Percentiles rank a stretch among this genome's conserved stretches.
Evolutionary conservation across 2,888 invertebrate genomes (phyloP).

Genomic region (Dastarcus helophoroides): DNA sequence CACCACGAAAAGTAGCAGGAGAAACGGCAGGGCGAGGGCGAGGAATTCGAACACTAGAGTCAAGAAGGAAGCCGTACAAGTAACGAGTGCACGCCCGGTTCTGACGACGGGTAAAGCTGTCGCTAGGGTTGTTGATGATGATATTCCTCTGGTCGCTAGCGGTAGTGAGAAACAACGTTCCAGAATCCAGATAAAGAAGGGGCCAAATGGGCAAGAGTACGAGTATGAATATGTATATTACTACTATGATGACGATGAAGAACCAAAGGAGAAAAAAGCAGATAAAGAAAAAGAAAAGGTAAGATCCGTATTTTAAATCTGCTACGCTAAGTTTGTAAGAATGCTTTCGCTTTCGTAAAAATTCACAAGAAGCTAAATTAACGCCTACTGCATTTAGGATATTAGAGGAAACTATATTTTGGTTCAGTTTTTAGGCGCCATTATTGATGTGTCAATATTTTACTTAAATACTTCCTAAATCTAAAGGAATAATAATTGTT

Average conservation of each 20-base stretch:
- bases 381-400: too few relatives aligned
- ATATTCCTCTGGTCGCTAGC: constrained; percentile 42
- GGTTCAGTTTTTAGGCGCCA: too few relatives aligned
- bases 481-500: too few relatives aligned
- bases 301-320: too few relatives aligned
- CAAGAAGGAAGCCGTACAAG: constrained; percentile 27
- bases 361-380: too few relatives aligned
- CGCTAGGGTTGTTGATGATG: constrained; percentile 23
- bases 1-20: constrained; percentile 27
- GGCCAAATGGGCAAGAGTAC: constrained; percentile 81
- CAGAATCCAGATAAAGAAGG: constrained; percentile 73
- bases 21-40: constrained; percentile 8
- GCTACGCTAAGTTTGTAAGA: too few relatives aligned
- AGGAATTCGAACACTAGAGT: constrained; percentile 8
- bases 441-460: too few relatives aligned
- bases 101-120: constrained; percentile 41
- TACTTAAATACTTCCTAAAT: too few relatives aligned
- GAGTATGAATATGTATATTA: constrained; percentile 89
- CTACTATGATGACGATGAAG: constrained; percentile 73
- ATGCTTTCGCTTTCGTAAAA: too few relatives aligned
- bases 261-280: constrained; percentile 28
- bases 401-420: too few relatives aligned
- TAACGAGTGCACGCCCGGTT: constrained; percentile 42
- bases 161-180: constrained; percentile 59
- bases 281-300: too few relatives aligned